Evolutionary conservation across 2,888 invertebrate species (phyloP).

Genomic region (Acanthosoma haemorrhoidale): DNA sequence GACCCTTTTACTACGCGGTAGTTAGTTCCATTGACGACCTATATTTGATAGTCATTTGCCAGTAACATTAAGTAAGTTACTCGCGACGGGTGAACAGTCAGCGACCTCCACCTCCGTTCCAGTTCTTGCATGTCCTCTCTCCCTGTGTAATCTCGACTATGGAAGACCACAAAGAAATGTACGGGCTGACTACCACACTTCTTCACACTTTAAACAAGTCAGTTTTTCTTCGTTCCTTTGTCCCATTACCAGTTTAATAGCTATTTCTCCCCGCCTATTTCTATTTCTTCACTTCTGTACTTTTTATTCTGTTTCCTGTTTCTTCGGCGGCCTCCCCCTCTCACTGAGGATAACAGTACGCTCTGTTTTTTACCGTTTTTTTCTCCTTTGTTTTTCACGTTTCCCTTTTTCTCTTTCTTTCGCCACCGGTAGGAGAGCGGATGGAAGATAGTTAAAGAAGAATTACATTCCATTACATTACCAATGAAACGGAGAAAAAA

Average conservation of each 20-base stretch:
- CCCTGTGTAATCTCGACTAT: no score
- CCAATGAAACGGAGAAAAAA: no score
- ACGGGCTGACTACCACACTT: not conserved
- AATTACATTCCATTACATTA: no score
- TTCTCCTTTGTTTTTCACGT: not conserved
- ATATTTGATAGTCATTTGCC: no score
- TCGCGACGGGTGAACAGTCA: no score
- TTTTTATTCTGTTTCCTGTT: not conserved
- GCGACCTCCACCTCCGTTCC: no score
- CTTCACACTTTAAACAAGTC: not conserved
- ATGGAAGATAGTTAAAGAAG: no score
- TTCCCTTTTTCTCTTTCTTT: not conserved
- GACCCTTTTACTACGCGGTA: no score
- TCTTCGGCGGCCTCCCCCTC: not conserved
- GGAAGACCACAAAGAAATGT: not conserved
- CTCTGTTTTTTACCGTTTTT: slow-evolving; percentile 3
- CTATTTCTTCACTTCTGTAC: not conserved
- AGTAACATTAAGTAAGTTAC: no score
- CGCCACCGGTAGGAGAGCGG: not conserved
- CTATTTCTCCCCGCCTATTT: slow-evolving; percentile 2
- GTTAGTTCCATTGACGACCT: no score
- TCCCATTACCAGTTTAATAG: not conserved
- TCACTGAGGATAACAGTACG: not conserved
- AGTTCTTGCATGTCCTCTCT: no score
- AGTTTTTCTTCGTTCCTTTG: not conserved